Conservation (phyloP, 2,797 vertebrate genomes). For the Chiroxiphia lanceolata region DNA sequence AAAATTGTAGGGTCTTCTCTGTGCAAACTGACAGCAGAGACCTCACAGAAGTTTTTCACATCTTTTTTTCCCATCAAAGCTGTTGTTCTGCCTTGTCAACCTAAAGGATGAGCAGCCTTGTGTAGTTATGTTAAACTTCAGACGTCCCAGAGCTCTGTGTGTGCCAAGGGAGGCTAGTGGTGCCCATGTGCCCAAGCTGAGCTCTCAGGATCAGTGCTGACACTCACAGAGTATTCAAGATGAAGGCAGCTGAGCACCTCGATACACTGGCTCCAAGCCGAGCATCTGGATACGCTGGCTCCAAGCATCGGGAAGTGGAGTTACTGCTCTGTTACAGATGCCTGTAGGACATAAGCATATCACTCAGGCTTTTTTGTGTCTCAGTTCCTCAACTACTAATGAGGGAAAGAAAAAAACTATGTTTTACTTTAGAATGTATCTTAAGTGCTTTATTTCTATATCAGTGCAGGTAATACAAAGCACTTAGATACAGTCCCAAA, state of each 20-base stretch:
- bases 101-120: not conserved
- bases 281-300: too few species aligned
- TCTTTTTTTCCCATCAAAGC: not conserved
- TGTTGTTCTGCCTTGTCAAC: not conserved
- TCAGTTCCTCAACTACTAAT: not conserved
- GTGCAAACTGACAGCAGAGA: not conserved
- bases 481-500: not conserved
- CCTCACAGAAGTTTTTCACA: not conserved
- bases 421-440: not conserved
- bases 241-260: not conserved
- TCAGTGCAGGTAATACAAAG: not conserved
- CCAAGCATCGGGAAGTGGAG: not conserved
- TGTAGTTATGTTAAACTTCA: not conserved
- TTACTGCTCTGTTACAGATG: not conserved
- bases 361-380: not conserved
- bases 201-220: not conserved
- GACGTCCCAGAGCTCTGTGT: fast-evolving
- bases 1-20: not conserved
- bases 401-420: not conserved
- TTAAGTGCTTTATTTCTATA: not conserved
- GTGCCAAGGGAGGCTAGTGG: not conserved
- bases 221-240: not conserved
- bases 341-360: too few species aligned
- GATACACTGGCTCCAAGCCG: not conserved
- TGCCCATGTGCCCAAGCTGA: not conserved